Conservation (phyloP, 2,113 vertebrate species). For the Aramus guarauna region DNA sequence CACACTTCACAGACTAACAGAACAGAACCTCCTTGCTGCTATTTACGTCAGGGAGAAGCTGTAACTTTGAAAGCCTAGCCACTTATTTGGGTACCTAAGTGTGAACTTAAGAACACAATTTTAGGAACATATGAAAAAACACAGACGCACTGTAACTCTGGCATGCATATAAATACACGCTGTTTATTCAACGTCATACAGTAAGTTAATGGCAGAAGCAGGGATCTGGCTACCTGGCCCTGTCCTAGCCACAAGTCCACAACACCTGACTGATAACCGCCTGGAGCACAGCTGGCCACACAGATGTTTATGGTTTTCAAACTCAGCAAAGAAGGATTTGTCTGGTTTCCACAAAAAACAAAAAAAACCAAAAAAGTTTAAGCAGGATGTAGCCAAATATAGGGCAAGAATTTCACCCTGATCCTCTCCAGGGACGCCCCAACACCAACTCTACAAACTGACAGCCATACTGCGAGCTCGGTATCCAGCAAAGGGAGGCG, state of each 20-base stretch:
- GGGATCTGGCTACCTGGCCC: background rate
- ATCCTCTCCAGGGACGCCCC: background rate
- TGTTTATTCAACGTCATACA: background rate
- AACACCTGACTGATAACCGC: background rate
- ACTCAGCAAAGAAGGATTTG: background rate
- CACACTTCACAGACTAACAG: background rate
- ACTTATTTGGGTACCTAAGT: background rate
- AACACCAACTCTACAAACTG: background rate
- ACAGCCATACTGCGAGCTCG: background rate
- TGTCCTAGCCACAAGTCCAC: background rate
- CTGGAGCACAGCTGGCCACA: background rate
- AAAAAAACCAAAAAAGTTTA: no score
- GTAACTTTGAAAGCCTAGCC: background rate
- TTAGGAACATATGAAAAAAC: background rate
- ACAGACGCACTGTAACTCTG: background rate
- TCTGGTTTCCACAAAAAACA: background rate
- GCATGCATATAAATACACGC: accelerated
- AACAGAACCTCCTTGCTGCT: background rate
- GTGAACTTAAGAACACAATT: background rate
- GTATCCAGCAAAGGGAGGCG: background rate
- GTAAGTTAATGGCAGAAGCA: background rate
- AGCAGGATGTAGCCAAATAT: background rate
- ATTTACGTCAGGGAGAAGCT: background rate
- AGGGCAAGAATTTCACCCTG: background rate
- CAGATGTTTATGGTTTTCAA: background rate